phyloP scores from a whole-genome alignment of 2,113 vertebrate genomes.

The Thunnus thynnus region DNA sequence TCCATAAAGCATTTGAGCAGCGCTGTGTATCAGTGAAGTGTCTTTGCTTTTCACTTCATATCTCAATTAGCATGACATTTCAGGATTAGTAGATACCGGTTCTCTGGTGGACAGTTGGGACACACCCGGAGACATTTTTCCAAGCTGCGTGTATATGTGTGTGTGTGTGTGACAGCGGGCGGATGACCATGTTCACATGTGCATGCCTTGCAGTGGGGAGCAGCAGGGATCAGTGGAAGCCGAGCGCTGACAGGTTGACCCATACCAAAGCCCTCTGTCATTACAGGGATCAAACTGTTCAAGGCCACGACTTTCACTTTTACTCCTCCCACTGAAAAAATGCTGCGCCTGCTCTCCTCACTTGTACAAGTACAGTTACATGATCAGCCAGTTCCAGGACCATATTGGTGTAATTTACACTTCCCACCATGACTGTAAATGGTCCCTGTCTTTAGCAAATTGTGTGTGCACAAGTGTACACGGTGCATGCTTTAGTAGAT shows the following conservation, averaged over 20 bases:
- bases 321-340: slow-evolving; percentile 59
- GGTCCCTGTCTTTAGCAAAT: slow-evolving; percentile 25
- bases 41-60: slow-evolving; percentile 41
- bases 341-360: background rate
- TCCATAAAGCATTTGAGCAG: slow-evolving; percentile 45
- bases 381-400: slow-evolving; percentile 13
- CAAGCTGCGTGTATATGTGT: background rate
- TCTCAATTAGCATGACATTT: slow-evolving; percentile 39
- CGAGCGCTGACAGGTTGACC: slow-evolving; percentile 74
- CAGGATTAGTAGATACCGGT: slow-evolving; percentile 19
- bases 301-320: slow-evolving; percentile 75
- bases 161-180: slow-evolving; percentile 8
- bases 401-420: slow-evolving; percentile 2
- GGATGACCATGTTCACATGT: slow-evolving; percentile 48
- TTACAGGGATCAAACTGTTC: slow-evolving; percentile 76
- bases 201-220: slow-evolving; percentile 55
- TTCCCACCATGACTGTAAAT: slow-evolving; percentile 1
- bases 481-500: background rate
- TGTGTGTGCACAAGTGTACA: slow-evolving; percentile 6
- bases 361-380: slow-evolving; percentile 12
- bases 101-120: slow-evolving; percentile 15
- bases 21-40: slow-evolving; percentile 42
- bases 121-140: slow-evolving; percentile 44
- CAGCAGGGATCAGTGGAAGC: slow-evolving; percentile 67
- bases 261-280: slow-evolving; percentile 75